Base-by-base conservation (phyloP, 1,140 invertebrate genomes). In the Trichonephila clavata region DNA sequence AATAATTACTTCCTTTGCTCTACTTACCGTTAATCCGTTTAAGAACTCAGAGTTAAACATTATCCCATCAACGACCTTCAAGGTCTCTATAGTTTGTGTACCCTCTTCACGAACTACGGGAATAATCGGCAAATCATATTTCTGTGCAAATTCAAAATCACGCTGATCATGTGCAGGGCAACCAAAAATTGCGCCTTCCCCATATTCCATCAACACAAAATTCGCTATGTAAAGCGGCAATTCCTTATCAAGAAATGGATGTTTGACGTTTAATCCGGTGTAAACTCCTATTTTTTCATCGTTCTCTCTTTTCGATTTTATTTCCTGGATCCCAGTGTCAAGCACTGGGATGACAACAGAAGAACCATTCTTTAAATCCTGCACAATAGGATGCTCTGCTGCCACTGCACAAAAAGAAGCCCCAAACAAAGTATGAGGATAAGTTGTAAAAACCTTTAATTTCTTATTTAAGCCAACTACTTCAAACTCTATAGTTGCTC, bases 11-110 rank as follows among this genome's bases (percentile, higher is more conserved):
- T 92, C 27, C 10, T 32, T 24, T n/a, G 91, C 91, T 24, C 63
- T n/a, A 21, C 16, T 32, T 3, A 61, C 18, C 0, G 3, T 50
- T 61, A 92, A 32, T 13, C 61, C 80, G 21, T 92, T 16, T 21
- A 92, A 65, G 8, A 21, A 20, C 6, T n/a, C 50, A 10, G 80
- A 86, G 24, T 92, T 92, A 24, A 92, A 50, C n/a, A 86, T 13
- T 5, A 60, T 0, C 1, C 91, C 80, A 2, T 61, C 39, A 1
- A 16, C 81, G 1, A 32, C 8, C 1, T 18, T n/a, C 3, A 4
- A n/a, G 16, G 32, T 14, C 10, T 13, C 14, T 13, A 14, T 21
- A 2, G 68, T 2, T 24, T 27, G n/a, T 13, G 20, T 14, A 13
- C 20, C n/a, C 20, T 24, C 21, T 13, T 27, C 68, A 32, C 14